Evolutionary conservation across 2,797 vertebrate species (phyloP).

Genomic region (Mionectes olivaceus): DNA sequence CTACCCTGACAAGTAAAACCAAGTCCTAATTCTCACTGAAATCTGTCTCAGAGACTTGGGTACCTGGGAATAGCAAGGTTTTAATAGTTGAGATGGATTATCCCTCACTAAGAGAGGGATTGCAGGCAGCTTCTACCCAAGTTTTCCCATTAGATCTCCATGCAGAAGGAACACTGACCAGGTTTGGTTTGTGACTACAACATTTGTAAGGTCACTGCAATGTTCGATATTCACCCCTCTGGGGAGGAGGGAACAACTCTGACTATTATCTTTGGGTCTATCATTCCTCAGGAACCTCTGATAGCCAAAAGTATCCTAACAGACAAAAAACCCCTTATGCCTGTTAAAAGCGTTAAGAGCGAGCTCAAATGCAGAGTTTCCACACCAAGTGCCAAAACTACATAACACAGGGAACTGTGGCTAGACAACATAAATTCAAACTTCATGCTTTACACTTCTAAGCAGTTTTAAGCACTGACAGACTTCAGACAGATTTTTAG

Average conservation of each 20-base stretch:
- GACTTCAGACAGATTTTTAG: background rate
- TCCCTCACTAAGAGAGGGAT: background rate
- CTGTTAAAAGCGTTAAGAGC: conserved; percentile 46
- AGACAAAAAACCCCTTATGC: background rate
- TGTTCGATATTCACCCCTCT: background rate
- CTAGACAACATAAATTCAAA: conserved; percentile 49
- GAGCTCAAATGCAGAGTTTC: conserved; percentile 40
- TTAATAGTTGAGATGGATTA: background rate
- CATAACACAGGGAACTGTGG: conserved; percentile 24
- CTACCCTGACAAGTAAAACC: background rate
- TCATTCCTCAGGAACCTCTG: background rate
- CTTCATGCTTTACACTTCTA: background rate
- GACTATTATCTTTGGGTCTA: background rate
- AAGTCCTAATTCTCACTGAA: background rate
- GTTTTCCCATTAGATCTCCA: background rate
- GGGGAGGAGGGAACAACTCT: background rate
- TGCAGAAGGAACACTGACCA: background rate
- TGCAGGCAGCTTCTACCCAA: background rate
- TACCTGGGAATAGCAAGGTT: background rate
- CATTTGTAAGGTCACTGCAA: background rate
- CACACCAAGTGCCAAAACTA: conserved; percentile 48
- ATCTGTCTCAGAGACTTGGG: background rate
- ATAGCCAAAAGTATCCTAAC: conserved; percentile 12
- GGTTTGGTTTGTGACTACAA: background rate
- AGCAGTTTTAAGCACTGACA: background rate